phyloP scores from a whole-genome alignment of 1,140 invertebrate genomes.

The Ladona fulva region DNA sequence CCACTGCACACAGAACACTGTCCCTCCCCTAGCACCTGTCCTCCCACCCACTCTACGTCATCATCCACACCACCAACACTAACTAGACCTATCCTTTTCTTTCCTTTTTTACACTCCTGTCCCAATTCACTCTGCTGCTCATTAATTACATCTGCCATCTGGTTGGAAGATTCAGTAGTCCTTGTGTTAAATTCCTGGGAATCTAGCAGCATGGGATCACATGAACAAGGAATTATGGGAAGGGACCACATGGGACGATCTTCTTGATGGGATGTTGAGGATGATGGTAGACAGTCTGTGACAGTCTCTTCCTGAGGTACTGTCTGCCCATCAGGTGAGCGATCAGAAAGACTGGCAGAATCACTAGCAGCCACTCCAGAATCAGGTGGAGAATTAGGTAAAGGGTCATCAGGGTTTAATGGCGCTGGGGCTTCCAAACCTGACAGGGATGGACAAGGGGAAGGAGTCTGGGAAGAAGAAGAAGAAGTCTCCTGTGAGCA shows the following conservation, averaged over 20 bases:
- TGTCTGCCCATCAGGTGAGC: slow-evolving; percentile 19
- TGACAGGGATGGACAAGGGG: not conserved
- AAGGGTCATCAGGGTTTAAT: not conserved
- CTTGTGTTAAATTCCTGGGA: not conserved
- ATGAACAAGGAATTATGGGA: slow-evolving; percentile 21
- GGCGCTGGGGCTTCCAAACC: not conserved
- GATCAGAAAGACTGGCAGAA: slow-evolving; percentile 20
- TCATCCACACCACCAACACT: not conserved
- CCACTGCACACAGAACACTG: slow-evolving; percentile 18
- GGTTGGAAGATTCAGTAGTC: not conserved
- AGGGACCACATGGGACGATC: slow-evolving; percentile 15
- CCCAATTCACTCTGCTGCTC: not conserved
- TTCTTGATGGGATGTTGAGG: not conserved
- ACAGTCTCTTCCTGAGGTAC: not conserved
- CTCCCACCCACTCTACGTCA: slow-evolving; percentile 17
- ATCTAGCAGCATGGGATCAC: not conserved
- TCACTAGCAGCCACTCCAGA: slow-evolving; percentile 21
- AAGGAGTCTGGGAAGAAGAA: not conserved
- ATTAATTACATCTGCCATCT: not conserved
- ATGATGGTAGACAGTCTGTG: not conserved
- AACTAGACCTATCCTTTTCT: not conserved
- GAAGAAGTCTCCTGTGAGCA: not conserved
- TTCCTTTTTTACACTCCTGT: not conserved
- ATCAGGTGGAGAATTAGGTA: slow-evolving; percentile 17
- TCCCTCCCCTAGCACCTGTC: slow-evolving; percentile 11